Conservation (phyloP, 2,888 invertebrate genomes). For the Napeogenes sylphis region DNA sequence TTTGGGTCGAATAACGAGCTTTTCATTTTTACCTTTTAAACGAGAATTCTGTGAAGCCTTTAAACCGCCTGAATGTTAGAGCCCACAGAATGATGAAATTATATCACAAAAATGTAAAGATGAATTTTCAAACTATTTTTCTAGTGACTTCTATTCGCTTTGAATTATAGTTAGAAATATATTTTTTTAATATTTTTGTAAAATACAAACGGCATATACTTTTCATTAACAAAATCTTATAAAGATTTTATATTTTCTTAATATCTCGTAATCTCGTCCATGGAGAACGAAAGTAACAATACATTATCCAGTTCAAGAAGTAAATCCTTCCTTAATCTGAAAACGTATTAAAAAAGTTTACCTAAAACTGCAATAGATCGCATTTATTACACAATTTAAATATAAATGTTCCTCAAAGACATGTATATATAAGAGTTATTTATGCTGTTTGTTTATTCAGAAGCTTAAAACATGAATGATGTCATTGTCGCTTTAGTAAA, state of each 20-base stretch:
- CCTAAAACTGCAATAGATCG: too few relatives aligned
- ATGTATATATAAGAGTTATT: not conserved
- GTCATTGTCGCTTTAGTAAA: constrained; percentile 9
- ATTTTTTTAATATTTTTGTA: too few relatives aligned
- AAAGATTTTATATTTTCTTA: too few relatives aligned
- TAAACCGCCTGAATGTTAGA: constrained; percentile 40
- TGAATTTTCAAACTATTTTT: constrained; percentile 42
- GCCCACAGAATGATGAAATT: constrained; percentile 44
- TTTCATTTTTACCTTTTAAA: constrained; percentile 54
- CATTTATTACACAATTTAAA: too few relatives aligned
- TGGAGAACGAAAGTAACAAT: too few relatives aligned
- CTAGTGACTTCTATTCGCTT: constrained; percentile 9
- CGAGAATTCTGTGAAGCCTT: constrained; percentile 45
- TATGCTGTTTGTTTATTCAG: constrained; percentile 15
- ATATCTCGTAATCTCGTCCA: too few relatives aligned
- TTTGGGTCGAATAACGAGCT: constrained; percentile 49
- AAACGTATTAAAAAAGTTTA: too few relatives aligned
- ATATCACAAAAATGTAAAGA: constrained; percentile 39
- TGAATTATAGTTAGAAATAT: constrained; percentile 3
- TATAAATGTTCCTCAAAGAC: too few relatives aligned
- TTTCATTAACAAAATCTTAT: too few relatives aligned
- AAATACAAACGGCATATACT: too few relatives aligned
- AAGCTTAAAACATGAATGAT: constrained; percentile 13
- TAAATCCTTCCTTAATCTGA: too few relatives aligned
- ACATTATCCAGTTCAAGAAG: too few relatives aligned